Conservation (phyloP, 92 coral and sea anemone genomes). For the Phenganax subtilis region DNA sequence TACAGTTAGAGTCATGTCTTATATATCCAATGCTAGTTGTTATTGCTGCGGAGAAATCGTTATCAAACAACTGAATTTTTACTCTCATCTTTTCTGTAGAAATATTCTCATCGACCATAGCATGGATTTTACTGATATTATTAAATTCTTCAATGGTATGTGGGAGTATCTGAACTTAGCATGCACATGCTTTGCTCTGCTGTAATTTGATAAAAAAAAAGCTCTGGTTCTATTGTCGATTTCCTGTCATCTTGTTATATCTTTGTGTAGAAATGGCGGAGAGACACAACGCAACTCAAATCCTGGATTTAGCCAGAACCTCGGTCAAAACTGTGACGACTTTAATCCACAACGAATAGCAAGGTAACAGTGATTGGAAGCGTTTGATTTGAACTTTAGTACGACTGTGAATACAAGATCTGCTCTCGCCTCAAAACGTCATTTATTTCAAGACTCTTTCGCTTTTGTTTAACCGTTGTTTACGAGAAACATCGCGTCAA, state of each 20-base stretch:
- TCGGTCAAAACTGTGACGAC: conserved; percentile 75
- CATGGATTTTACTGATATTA: conserved; percentile 98
- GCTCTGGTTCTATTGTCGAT: too few relatives aligned
- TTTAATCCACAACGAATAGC: conserved; percentile 78
- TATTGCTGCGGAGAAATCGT: background rate
- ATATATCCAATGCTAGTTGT: too few relatives aligned
- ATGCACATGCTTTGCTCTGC: too few relatives aligned
- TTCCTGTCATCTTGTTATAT: background rate
- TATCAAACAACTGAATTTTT: background rate
- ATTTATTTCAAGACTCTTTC: too few relatives aligned
- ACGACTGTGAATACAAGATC: too few relatives aligned
- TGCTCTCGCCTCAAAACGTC: too few relatives aligned
- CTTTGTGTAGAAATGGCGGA: conserved; percentile 86
- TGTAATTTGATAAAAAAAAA: too few relatives aligned
- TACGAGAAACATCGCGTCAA: too few relatives aligned
- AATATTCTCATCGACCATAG: conserved; percentile 89
- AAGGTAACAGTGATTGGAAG: background rate
- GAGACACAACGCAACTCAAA: conserved; percentile 80
- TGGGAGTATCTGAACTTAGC: background rate
- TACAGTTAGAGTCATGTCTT: too few relatives aligned
- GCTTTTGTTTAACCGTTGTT: too few relatives aligned
- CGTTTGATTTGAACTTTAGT: too few relatives aligned
- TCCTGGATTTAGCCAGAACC: conserved; percentile 67
- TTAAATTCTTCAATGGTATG: conserved; percentile 96
- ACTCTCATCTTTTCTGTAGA: conserved; percentile 44